Base-by-base conservation (phyloP, 2,888 invertebrate genomes). In the Scaeva pyrastri region DNA sequence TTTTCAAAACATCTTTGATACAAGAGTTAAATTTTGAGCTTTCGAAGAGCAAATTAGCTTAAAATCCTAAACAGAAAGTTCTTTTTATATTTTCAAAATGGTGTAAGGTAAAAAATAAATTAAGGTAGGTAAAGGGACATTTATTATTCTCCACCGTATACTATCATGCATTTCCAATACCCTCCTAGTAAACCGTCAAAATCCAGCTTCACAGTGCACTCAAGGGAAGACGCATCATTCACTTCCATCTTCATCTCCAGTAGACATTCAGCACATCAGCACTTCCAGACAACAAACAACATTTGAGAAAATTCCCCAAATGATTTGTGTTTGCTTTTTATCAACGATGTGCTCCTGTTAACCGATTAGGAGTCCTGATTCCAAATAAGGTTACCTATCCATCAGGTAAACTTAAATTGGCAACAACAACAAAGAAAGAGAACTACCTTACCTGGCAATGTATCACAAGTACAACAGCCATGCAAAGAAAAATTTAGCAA, bases 301-400 rank as follows among this genome's bases (percentile, higher is more conserved):
- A 19, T 10, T 58, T n/a, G n/a, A 56, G 36, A 43, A 43, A 43
- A 31, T 56, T 66, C 36, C 55, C 31, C 52, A n/a, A 36, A 41
- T 52, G 48, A 39, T 21, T 58, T 26, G 16, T 31, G 23, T 16
- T 36, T 43, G 6, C 45, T 26, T 0, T 39, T 39, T 14, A 14
- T 45, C 11, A 19, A 45, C 39, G n/a, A 64, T 83, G 68, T 62
- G 68, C 73, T 73, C 83, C 83, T 79, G 73, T 56, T 78, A 70
- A 70, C 58, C 58, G 83, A 68, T 73, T 60, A 73, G 45, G 36
- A 55, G 62, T 52, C 43, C 55, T 56, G 41, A 36, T 56, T 14
- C 78, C 73, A 72, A 83, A 83, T 83, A 83, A 55, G 78, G 68
- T 56, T 48, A 31, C 75, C 75, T 48, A 31, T 70, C 70, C 39